Evolutionary conservation across 2,797 vertebrate species (phyloP).

Genomic region (Dipus sagitta): DNA sequence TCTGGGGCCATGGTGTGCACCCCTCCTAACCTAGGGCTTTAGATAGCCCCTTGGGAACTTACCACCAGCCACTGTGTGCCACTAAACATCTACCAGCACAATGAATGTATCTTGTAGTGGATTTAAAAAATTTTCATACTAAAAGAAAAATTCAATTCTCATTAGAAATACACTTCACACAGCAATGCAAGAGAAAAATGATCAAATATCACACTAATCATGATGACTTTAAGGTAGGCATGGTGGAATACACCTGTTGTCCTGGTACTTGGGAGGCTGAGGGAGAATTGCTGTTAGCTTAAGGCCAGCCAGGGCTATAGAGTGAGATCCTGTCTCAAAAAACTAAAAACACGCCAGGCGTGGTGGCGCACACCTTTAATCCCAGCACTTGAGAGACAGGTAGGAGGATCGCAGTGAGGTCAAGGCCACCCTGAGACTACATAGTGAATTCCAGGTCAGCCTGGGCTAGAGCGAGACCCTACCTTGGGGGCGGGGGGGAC

Average conservation of each 20-base stretch:
- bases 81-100: not conserved
- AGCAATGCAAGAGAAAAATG: slow-evolving; percentile 37
- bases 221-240: not conserved
- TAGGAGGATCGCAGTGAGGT: no score
- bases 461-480: no score
- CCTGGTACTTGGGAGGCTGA: not conserved
- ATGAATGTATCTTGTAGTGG: not conserved
- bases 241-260: not conserved
- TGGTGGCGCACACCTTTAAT: no score
- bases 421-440: no score
- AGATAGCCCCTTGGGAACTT: not conserved
- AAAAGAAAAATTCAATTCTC: slow-evolving; percentile 6
- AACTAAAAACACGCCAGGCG: not conserved
- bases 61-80: not conserved
- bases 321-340: not conserved
- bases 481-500: no score
- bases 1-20: not conserved
- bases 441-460: no score
- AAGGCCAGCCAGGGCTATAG: not conserved
- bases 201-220: not conserved
- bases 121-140: not conserved
- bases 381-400: no score
- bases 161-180: not conserved
- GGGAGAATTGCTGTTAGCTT: not conserved
- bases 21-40: not conserved